Evolutionary conservation across 2,888 invertebrate genomes (phyloP).

Genomic region (Lordiphosa fenestrarum): DNA sequence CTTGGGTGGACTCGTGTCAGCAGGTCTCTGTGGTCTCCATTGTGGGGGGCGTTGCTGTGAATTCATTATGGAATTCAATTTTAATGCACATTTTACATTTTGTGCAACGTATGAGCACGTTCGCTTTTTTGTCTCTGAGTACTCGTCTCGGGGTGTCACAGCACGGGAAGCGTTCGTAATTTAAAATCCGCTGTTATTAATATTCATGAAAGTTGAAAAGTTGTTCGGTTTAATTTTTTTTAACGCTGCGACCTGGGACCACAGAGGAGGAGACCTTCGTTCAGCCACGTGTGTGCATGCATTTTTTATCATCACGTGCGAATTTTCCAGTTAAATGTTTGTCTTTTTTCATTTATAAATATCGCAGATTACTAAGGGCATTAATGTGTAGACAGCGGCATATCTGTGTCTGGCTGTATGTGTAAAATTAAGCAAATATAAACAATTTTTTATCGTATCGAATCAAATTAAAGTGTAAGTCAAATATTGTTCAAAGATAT

Average conservation of each 20-base stretch:
- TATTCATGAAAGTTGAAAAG: constrained; percentile 35
- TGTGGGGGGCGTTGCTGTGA: constrained; percentile 38
- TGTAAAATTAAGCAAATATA: neutral
- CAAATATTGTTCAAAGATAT: constrained; percentile 8
- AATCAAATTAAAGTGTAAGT: constrained; percentile 35
- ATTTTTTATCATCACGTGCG: constrained; percentile 46
- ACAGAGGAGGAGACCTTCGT: neutral
- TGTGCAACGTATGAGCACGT: constrained; percentile 48
- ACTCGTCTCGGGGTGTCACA: constrained; percentile 3
- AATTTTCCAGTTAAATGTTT: constrained; percentile 16
- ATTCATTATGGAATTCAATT: constrained; percentile 72
- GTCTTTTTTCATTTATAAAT: constrained; percentile 30
- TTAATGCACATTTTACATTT: constrained; percentile 67
- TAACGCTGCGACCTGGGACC: constrained; percentile 15
- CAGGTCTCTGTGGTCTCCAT: neutral
- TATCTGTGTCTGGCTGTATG: neutral
- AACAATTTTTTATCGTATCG: constrained; percentile 14
- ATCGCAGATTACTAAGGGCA: constrained; percentile 48
- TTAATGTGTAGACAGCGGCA: constrained; percentile 22
- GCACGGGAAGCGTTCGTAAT: constrained; percentile 5
- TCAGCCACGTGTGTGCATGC: constrained; percentile 37
- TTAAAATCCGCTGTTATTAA: constrained; percentile 58
- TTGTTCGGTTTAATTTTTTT: constrained; percentile 68
- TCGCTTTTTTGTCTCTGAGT: neutral
- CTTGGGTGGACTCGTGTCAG: neutral